Evolutionary conservation across 2,888 invertebrate species (phyloP), one percentile per base, ranked within the genome.

Genomic region (Torymus aiolomorphi): DNA sequence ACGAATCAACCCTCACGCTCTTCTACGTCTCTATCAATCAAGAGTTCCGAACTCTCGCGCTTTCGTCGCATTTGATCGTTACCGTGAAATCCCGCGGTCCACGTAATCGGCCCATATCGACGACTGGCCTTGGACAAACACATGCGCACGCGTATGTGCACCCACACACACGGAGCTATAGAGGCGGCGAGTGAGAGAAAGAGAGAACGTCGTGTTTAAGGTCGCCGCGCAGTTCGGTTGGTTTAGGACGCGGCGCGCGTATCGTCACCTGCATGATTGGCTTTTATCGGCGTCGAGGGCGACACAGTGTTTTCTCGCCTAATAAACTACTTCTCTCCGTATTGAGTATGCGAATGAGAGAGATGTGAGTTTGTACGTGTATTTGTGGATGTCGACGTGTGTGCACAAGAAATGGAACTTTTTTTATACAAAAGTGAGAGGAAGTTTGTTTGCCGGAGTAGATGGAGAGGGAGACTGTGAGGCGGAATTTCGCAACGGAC

Each of bases 101-200:
- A 16, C 14, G 16, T 57, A 57, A 70, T 70, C 56, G 57, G 56
- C 42, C 69, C 69, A 70, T 65, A 65, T 49, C 65, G 65, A 65
- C 16, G 14, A 31, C 54, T n/a, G 14, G 1, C 56, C 31, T 61
- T 51, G 14, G 71, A n/a, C 51, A 72, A 61, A 72, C 61, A 51
- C 51, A 13, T 10, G 52, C 61, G 24, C 52, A 11, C 61, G 31
- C n/a, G 11, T 2, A 20, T 61, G n/a, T 52, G 8, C 61, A 16
- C n/a, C 14, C 51, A 20, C 51, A 52, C 20, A 13, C 18, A 61
- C 24, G 24, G 3, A 24, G 24, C 24, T 24, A 24, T 24, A 24
- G 2, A 24, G 24, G 24, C 24, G 24, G 3, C 24, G 24, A n/a
- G n/a, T n/a, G n/a, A n/a, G n/a, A n/a, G n/a, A n/a, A n/a, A n/a